Conservation (phyloP, 1,140 invertebrate genomes). For the Pseudomyrmex concolor region DNA sequence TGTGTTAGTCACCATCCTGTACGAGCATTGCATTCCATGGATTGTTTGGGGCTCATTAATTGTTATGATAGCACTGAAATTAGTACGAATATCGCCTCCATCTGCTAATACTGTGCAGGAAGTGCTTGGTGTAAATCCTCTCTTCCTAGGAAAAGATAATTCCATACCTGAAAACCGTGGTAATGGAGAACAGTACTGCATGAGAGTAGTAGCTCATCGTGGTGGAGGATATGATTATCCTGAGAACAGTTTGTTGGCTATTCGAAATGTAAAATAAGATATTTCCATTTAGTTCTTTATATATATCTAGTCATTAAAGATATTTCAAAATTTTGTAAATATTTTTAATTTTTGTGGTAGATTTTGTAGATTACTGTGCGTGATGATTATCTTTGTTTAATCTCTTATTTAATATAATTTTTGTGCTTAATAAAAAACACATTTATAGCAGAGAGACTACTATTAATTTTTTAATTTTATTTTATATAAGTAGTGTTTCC, state of each 20-base stretch:
- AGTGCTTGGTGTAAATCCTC: constrained; percentile 83
- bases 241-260: constrained; percentile 90
- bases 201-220: constrained; percentile 88
- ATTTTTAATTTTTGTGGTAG: too few species aligned
- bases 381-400: too few species aligned
- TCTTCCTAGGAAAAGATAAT: constrained; percentile 68
- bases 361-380: too few species aligned
- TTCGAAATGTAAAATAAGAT: constrained; percentile 87
- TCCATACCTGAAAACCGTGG: constrained; percentile 62
- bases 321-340: too few species aligned
- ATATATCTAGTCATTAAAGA: too few species aligned
- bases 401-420: too few species aligned
- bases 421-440: too few species aligned
- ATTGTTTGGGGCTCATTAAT: constrained; percentile 76
- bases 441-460: too few species aligned
- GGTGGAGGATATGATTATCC: constrained; percentile 90
- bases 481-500: background rate
- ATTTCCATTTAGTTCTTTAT: too few species aligned
- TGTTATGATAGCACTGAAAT: constrained; percentile 67
- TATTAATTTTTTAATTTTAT: too few species aligned
- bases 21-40: constrained; percentile 78
- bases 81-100: constrained; percentile 79
- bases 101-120: constrained; percentile 76
- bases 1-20: constrained; percentile 72
- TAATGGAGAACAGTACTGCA: constrained; percentile 79